Conservation (phyloP, 2,888 invertebrate genomes). For the Erebia ligea region DNA sequence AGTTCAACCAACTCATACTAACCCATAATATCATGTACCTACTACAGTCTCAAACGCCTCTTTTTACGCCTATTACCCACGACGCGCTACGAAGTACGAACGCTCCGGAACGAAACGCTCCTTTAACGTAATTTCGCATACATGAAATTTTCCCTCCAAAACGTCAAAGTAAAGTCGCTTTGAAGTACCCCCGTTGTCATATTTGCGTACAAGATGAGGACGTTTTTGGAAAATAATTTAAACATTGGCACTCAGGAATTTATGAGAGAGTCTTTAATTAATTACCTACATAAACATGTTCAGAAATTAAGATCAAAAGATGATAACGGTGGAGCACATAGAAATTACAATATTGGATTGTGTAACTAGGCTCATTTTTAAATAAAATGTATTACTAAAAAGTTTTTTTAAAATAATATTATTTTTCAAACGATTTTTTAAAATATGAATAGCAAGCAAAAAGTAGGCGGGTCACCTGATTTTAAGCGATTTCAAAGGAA, state of each 20-base stretch:
- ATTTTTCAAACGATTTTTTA: too few species aligned
- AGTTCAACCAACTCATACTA: too few species aligned
- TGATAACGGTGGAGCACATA: background rate
- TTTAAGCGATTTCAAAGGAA: too few species aligned
- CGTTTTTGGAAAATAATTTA: slow-evolving; percentile 23
- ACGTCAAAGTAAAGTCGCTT: slow-evolving; percentile 21
- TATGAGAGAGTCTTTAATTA: slow-evolving; percentile 4
- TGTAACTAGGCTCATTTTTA: background rate
- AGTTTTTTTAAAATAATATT: too few species aligned
- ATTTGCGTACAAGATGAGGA: slow-evolving; percentile 6
- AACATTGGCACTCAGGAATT: slow-evolving; percentile 14
- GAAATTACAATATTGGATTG: background rate
- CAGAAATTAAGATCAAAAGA: slow-evolving; percentile 17
- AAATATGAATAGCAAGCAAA: too few species aligned
- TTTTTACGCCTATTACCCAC: slow-evolving; percentile 31
- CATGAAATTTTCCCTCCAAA: slow-evolving; percentile 28
- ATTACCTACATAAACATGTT: background rate
- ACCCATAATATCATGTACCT: background rate
- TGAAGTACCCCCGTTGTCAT: slow-evolving; percentile 22
- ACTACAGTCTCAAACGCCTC: slow-evolving; percentile 22
- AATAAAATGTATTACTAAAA: too few species aligned
- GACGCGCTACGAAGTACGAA: slow-evolving; percentile 20
- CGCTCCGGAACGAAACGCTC: slow-evolving; percentile 25
- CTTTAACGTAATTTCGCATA: slow-evolving; percentile 30
- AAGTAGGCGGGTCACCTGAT: too few species aligned